Conservation (phyloP, 2,113 vertebrate genomes). For the Poecilia latipinna region DNA sequence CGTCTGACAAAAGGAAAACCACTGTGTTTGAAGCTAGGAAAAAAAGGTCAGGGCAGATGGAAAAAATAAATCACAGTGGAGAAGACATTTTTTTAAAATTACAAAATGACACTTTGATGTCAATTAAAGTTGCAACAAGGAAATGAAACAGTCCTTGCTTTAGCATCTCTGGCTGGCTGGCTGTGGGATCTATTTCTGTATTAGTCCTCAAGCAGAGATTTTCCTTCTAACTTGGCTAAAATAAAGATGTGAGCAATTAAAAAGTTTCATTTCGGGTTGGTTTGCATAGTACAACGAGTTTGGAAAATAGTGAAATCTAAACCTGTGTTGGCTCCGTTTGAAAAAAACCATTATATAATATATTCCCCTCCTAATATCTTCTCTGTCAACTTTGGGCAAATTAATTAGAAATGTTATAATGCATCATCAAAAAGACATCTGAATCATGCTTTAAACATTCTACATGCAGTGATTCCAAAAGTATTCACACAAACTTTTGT, state of each 20-base stretch:
- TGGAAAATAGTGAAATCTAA: neutral
- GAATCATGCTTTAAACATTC: no score
- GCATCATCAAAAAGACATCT: no score
- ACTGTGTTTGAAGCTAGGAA: conserved; percentile 39
- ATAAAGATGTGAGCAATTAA: neutral
- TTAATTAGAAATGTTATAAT: no score
- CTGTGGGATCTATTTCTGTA: neutral
- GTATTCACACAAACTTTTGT: no score
- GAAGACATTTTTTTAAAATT: neutral
- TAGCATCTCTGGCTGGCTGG: neutral
- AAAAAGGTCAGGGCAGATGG: conserved; percentile 26
- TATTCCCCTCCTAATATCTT: neutral
- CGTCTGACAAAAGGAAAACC: conserved; percentile 48
- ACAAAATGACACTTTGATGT: neutral
- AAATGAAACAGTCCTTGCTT: neutral
- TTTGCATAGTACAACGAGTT: neutral
- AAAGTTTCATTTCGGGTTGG: neutral
- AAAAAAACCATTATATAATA: neutral
- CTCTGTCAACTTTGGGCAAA: no score
- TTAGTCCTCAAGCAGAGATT: neutral
- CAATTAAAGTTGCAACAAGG: neutral
- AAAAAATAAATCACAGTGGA: neutral
- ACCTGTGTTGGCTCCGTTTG: neutral
- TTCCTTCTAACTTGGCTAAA: neutral
- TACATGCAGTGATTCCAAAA: no score